Base-by-base conservation (phyloP, 2,797 vertebrate genomes). In the Ptychadena robeensis region DNA sequence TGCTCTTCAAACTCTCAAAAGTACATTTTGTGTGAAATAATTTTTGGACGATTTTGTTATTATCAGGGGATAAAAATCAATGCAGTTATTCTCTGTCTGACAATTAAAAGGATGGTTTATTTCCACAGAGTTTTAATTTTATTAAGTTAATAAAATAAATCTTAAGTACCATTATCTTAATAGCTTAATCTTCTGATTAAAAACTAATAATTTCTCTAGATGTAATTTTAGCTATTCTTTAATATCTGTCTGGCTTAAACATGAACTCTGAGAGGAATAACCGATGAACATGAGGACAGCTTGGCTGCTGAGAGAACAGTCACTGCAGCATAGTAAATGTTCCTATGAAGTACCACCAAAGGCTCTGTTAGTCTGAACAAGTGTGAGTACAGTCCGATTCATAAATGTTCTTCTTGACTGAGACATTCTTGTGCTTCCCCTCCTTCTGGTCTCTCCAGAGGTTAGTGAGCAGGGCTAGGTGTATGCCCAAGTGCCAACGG, bases 31-130 rank as follows among this genome's bases (percentile, higher is more conserved):
- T 57, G 64, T 85, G 71, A 76, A 84, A 80, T 85, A 75, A 81
- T 85, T 85, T 83, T 85, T 85, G 83, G 83, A 85, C 68, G 83
- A 80, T 85, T 85, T 85, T 81, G 83, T 80, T 90, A 87, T 86
- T 86, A 87, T 85, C 82, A 81, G 88, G 82, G 88, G 88, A 86
- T 90, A 88, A 87, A 88, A 90, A 91, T 92, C 91, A 91, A 91
- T 92, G 89, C 86, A 0, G 0, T 88, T 90, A 88, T 88, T 89
- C 87, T 83, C 85, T 91, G 61, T 87, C 86, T 88, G 87, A 90
- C 91, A 90, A 91, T 92, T 92, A 92, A 91, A 90, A 90, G 88
- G 88, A 89, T 88, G 87, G 72, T 86, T 89, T 90, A 90, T 87
- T 87, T 91, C 90, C 89, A 81, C 88, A 82, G 80, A 88, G 86